A percentile compares a stretch with the other conserved stretches of the same genome.
These are phyloP conservation scores for Numenius phaeopus DNA, from an alignment of 2,797 vertebrate species.

Conservation along the genomic window DNA sequence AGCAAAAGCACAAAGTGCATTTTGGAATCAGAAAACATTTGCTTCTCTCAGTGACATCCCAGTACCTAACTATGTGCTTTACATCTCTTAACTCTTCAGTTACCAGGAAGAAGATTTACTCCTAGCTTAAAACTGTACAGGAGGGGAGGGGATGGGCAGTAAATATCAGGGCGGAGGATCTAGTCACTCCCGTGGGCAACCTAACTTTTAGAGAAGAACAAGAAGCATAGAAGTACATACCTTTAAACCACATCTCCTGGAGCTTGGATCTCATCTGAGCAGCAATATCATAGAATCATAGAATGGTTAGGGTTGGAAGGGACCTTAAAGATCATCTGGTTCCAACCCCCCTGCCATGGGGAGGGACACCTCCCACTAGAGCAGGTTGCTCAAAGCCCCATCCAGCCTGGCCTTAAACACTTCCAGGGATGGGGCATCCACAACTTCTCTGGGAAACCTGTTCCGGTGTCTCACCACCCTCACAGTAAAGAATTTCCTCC, in stretches of 20 bases:
- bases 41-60: neutral
- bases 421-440: too few relatives aligned
- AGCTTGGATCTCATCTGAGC: neutral
- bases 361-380: too few relatives aligned
- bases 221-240: neutral
- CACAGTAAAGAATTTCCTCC: too few relatives aligned
- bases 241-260: neutral
- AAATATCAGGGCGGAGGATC: neutral
- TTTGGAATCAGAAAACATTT: neutral
- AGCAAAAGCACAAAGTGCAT: neutral
- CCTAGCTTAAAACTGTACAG: neutral
- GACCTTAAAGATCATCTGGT: too few relatives aligned
- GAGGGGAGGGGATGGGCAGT: rapidly evolving
- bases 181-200: neutral
- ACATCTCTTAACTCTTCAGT: neutral
- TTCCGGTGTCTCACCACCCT: too few relatives aligned
- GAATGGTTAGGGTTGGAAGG: too few relatives aligned
- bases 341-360: too few relatives aligned
- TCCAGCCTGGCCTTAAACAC: too few relatives aligned
- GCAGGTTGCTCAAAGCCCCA: too few relatives aligned
- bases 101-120: neutral
- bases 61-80: neutral
- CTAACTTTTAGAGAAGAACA: neutral
- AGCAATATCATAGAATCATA: neutral
- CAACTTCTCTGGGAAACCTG: too few relatives aligned